Evolutionary conservation across 1,140 invertebrate species (phyloP), one percentile per base, ranked within the genome.

Genomic region (Drosophila micromelanica): DNA sequence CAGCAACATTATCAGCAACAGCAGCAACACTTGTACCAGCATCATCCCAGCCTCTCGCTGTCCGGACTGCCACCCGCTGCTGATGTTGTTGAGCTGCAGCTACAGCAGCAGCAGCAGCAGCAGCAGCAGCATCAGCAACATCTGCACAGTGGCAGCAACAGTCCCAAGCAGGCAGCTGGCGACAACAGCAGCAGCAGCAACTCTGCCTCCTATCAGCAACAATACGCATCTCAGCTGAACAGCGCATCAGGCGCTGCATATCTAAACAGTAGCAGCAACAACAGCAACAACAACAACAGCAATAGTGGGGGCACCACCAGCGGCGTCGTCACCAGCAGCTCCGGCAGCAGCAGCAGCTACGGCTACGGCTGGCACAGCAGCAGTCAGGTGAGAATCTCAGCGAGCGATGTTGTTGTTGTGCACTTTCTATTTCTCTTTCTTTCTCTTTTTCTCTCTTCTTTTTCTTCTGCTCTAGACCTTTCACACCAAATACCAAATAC

Each of bases 401-500:
- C 51, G n/a, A 38, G 20, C 12, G 11, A 43, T 61, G 45, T 51
- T 59, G 15, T 15, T 38, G 23, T 48, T 40, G 32, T n/a, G 9
- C 8, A 49, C 37, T 65, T 59, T 45, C 20, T 27, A 62, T 48
- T 48, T 40, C 8, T 30, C 1, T n/a, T 8, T 13, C 5, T 40
- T 30, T 23, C 15, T 17, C 9, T 35, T n/a, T 27, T 15, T 32
- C n/a, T 6, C 17, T 11, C 11, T 17, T 42, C n/a, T 15, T 6
- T 32, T 27, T 49, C 27, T 77, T 37, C 57, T 60, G 2, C 11
- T 20, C 42, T 89, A 93, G 77, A 82, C 80, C 77, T 90, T 82
- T 80, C 91, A 91, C 80, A 82, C 78, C 60, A 92, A 80, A 92
- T 91, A 82, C 92, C 92, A 91, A 91, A 86, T 93, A 93, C 85